phyloP scores from a whole-genome alignment of 2,888 invertebrate species.

The Troides helena region DNA sequence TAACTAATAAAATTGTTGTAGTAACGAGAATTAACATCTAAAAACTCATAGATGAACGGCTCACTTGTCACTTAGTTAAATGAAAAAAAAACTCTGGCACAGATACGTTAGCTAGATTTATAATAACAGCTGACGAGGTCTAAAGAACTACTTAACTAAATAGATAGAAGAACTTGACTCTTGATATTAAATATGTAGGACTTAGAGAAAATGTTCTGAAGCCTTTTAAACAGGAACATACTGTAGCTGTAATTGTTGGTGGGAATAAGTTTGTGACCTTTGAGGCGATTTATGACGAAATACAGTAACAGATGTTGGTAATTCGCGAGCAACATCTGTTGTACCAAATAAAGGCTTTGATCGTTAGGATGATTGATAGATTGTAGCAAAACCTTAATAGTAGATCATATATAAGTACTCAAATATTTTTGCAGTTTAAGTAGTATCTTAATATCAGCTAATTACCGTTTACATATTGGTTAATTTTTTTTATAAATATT shows the following conservation, averaged over 20 bases:
- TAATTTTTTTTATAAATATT: no score
- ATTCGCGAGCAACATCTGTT: slow-evolving; percentile 9
- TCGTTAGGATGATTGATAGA: slow-evolving; percentile 13
- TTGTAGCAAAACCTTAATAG: not conserved
- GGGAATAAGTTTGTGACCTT: not conserved
- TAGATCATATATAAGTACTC: not conserved
- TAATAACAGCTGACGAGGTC: no score
- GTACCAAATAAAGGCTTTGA: slow-evolving; percentile 10
- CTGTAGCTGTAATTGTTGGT: not conserved
- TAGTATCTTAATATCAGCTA: not conserved
- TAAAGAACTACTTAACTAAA: no score
- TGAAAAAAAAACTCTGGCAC: no score
- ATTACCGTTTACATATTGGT: not conserved
- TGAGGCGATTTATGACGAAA: slow-evolving; percentile 1
- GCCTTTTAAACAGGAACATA: not conserved
- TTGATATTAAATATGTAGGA: no score
- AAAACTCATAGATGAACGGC: no score
- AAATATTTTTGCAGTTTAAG: not conserved
- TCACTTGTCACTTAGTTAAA: no score
- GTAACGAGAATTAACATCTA: no score
- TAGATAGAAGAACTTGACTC: no score
- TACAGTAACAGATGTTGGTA: not conserved
- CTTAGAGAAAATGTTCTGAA: no score
- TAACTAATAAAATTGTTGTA: no score
- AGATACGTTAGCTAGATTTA: no score